These are phyloP conservation scores for Actinia equina DNA, from an alignment of 64 coral and sea anemone species.

Conservation along the genomic window DNA sequence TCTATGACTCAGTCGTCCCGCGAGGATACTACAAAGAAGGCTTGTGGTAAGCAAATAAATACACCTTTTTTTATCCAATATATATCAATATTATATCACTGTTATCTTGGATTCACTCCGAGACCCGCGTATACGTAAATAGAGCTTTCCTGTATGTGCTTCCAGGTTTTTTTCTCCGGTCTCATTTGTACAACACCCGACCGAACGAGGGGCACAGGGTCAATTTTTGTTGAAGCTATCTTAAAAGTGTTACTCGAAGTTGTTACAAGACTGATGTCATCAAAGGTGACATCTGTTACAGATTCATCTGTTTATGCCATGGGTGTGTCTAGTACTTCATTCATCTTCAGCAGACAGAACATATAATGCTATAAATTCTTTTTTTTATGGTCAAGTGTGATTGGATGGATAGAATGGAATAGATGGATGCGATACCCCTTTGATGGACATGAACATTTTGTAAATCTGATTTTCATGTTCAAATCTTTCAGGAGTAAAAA, in stretches of 20 bases:
- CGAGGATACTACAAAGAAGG: conserved; percentile 69
- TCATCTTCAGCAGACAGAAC: conserved; percentile 92
- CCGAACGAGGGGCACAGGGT: too few relatives aligned
- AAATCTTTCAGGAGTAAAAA: conserved; percentile 71
- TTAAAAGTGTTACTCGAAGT: too few relatives aligned
- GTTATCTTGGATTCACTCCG: too few relatives aligned
- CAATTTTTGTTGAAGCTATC: too few relatives aligned
- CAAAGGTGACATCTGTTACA: conserved; percentile 90
- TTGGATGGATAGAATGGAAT: not conserved
- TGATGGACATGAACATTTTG: too few relatives aligned
- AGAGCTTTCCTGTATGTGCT: too few relatives aligned
- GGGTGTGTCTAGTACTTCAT: conserved; percentile 81
- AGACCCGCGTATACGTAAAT: too few relatives aligned
- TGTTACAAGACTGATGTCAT: conserved; percentile 97
- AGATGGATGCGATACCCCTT: not conserved
- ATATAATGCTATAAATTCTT: conserved; percentile 54
- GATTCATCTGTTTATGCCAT: conserved; percentile 92
- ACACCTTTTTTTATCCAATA: too few relatives aligned
- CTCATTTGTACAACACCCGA: too few relatives aligned
- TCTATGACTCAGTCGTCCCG: conserved; percentile 65
- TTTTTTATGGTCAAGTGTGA: not conserved
- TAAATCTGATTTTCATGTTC: not conserved
- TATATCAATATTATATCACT: too few relatives aligned
- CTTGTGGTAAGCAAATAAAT: conserved; percentile 53
- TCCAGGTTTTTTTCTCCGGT: too few relatives aligned